Evolutionary conservation across 1,140 invertebrate species (phyloP).

Genomic region (Zeugodacus cucurbitae): DNA sequence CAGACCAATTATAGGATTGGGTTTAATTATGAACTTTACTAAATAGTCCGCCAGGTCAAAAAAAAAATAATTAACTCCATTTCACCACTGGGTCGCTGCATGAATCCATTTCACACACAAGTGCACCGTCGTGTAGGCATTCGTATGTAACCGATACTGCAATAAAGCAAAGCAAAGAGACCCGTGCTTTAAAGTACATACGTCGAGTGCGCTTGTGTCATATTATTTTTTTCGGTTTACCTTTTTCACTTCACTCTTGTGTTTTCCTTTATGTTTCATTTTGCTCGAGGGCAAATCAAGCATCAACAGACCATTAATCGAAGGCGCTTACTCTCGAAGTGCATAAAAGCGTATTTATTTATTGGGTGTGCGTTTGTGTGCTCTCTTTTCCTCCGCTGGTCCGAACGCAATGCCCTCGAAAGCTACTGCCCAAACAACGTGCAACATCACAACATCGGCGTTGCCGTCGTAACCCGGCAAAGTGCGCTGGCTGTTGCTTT

Average conservation of each 20-base stretch:
- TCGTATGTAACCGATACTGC: slow-evolving; percentile 1
- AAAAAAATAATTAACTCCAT: too few relatives aligned
- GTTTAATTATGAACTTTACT: too few relatives aligned
- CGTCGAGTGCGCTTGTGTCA: neutral
- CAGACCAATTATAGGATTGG: too few relatives aligned
- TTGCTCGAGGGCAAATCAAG: slow-evolving; percentile 19
- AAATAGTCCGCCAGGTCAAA: too few relatives aligned
- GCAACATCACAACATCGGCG: neutral
- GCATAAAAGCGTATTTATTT: neutral
- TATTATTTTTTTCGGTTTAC: neutral
- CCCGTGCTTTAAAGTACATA: neutral
- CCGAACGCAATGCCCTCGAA: neutral
- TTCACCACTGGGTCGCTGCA: neutral
- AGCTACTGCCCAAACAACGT: neutral
- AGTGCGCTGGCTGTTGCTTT: slow-evolving; percentile 29
- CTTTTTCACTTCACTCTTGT: neutral
- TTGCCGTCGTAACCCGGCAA: neutral
- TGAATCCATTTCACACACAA: neutral
- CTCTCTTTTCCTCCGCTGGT: neutral
- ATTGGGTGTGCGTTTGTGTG: neutral
- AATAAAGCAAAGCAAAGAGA: neutral
- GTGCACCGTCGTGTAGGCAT: neutral
- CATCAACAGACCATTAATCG: slow-evolving; percentile 25
- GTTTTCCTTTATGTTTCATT: neutral
- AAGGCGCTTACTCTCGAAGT: slow-evolving; percentile 12